Evolutionary conservation across 2,888 invertebrate species (phyloP).

Genomic region (Lycaena phlaeas): DNA sequence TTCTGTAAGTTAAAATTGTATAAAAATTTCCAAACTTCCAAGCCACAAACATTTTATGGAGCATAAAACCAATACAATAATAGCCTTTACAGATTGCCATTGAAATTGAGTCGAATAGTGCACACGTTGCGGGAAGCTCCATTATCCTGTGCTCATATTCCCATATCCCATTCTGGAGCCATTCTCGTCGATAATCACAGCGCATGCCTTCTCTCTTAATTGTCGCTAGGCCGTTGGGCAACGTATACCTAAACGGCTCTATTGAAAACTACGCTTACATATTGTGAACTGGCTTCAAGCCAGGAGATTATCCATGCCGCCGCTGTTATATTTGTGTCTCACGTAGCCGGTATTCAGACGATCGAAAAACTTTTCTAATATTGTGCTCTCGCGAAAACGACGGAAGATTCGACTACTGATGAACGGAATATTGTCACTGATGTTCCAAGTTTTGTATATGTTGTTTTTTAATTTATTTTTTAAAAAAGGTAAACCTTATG

Average conservation of each 20-base stretch:
- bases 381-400: constrained; percentile 32
- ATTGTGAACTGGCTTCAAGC: constrained; percentile 61
- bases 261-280: constrained; percentile 28
- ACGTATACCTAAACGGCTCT: constrained; percentile 22
- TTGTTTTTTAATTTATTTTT: too few relatives aligned
- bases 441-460: too few relatives aligned
- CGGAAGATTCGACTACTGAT: constrained; percentile 32
- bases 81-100: constrained; percentile 8
- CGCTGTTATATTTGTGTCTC: constrained; percentile 62
- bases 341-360: constrained; percentile 54
- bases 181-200: constrained; percentile 15
- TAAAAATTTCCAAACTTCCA: too few relatives aligned
- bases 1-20: too few relatives aligned
- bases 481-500: too few relatives aligned
- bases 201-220: constrained; percentile 18
- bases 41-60: constrained; percentile 2
- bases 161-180: constrained; percentile 12
- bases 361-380: constrained; percentile 72
- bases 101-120: constrained; percentile 12
- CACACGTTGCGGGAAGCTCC: constrained; percentile 11
- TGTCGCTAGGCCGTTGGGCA: constrained; percentile 18
- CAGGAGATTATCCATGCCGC: constrained; percentile 55
- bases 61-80: constrained; percentile 8
- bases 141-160: constrained; percentile 12
- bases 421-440: constrained; percentile 1